Evolutionary conservation across 1,140 invertebrate genomes (phyloP).

Genomic region (Frieseomelitta varia): DNA sequence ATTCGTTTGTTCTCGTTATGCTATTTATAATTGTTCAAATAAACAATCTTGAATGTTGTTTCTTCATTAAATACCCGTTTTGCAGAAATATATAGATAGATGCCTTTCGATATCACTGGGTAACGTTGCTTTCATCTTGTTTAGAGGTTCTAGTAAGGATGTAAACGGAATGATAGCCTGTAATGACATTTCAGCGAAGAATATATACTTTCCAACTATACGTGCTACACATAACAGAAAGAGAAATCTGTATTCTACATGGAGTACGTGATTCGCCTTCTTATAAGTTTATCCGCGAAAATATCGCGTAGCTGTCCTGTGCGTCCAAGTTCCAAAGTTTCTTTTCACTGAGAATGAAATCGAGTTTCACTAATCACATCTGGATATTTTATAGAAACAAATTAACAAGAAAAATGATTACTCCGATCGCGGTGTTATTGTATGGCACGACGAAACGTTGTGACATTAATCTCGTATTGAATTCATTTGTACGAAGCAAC

Average conservation of each 20-base stretch:
- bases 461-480: background rate
- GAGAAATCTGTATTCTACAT: conserved; percentile 66
- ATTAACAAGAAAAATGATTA: background rate
- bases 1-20: too few species aligned
- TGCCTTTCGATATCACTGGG: background rate
- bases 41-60: background rate
- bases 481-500: too few species aligned
- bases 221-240: conserved; percentile 68
- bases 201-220: conserved; percentile 70
- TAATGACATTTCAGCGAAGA: conserved; percentile 62
- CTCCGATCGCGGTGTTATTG: background rate
- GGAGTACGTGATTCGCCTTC: conserved; percentile 66
- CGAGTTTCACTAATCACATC: conserved; percentile 19
- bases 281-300: conserved; percentile 53
- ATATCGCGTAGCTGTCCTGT: conserved; percentile 28
- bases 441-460: background rate
- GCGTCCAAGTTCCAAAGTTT: conserved; percentile 14
- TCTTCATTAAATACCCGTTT: background rate
- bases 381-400: background rate
- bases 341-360: conserved; percentile 37
- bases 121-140: conserved; percentile 34
- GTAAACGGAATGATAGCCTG: conserved; percentile 33
- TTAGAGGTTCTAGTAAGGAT: conserved; percentile 28
- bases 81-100: background rate
- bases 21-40: background rate